Conservation (phyloP, 92 coral and sea anemone genomes). For the Heliopora coerulea region DNA sequence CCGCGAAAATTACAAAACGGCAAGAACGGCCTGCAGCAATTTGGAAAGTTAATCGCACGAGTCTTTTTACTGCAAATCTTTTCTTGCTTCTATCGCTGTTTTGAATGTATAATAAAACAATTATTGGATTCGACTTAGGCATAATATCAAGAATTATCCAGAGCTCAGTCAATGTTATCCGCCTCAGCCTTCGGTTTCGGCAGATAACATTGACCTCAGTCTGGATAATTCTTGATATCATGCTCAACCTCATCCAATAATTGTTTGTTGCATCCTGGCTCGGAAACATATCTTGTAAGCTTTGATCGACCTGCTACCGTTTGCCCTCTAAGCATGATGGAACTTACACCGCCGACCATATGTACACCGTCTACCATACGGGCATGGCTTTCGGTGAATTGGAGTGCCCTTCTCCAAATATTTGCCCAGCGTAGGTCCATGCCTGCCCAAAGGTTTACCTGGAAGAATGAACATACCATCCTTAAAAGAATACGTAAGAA, state of each 20-base stretch:
- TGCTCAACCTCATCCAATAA: neutral
- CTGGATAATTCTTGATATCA: constrained; percentile 28
- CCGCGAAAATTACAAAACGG: too few species aligned
- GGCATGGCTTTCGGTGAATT: constrained; percentile 79
- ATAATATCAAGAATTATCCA: too few species aligned
- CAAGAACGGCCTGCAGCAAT: too few species aligned
- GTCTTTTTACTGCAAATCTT: too few species aligned
- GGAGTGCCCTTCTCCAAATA: constrained; percentile 85
- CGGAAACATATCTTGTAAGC: constrained; percentile 11
- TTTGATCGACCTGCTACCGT: constrained; percentile 7
- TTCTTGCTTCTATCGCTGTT: too few species aligned
- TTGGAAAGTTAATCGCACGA: too few species aligned
- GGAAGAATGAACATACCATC: constrained; percentile 94
- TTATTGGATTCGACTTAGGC: too few species aligned
- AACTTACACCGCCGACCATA: constrained; percentile 86
- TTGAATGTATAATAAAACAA: too few species aligned
- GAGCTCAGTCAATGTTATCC: too few species aligned
- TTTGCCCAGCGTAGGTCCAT: constrained; percentile 90
- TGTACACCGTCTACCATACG: constrained; percentile 83
- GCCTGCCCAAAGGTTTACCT: constrained; percentile 93
- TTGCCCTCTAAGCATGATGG: constrained; percentile 88
- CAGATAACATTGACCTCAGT: too few species aligned
- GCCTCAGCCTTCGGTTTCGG: too few species aligned
- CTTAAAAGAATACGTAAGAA: constrained; percentile 94
- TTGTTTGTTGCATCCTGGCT: constrained; percentile 26